Percentiles rank a stretch among this genome's conserved stretches.
Evolutionary conservation across 2,888 invertebrate species (phyloP).

Genomic region (Therioaphis trifolii): DNA sequence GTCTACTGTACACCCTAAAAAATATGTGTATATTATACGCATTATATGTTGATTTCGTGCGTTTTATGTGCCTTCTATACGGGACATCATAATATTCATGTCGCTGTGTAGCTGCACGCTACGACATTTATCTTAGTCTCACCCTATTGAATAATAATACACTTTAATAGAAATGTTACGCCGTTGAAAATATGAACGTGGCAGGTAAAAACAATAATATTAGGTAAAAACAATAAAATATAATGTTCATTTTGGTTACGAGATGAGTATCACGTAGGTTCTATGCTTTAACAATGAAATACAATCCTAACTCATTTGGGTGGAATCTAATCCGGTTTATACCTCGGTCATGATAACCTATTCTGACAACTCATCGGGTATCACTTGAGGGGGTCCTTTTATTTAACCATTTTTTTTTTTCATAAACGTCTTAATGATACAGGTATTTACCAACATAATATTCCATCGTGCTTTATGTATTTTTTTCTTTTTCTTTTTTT

Average conservation of each 20-base stretch:
- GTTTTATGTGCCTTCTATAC: too few species aligned
- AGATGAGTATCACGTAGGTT: neutral
- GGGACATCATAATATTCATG: slow-evolving; percentile 1
- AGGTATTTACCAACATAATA: neutral
- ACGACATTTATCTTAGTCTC: neutral
- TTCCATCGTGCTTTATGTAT: neutral
- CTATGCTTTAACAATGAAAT: slow-evolving; percentile 22
- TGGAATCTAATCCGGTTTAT: slow-evolving; percentile 45
- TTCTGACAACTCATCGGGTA: slow-evolving; percentile 47
- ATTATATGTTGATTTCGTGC: neutral
- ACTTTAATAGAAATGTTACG: slow-evolving; percentile 25
- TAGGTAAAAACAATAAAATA: slow-evolving; percentile 48
- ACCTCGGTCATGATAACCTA: slow-evolving; percentile 23
- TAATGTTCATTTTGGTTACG: slow-evolving; percentile 13
- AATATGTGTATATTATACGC: neutral
- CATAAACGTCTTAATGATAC: slow-evolving; percentile 21
- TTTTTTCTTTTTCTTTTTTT: neutral
- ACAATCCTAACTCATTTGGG: slow-evolving; percentile 38
- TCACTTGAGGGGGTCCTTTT: slow-evolving; percentile 37
- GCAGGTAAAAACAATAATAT: slow-evolving; percentile 30
- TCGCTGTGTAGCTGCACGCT: neutral
- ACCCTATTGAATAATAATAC: neutral
- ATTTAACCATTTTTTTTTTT: slow-evolving; percentile 5
- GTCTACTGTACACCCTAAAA: neutral
- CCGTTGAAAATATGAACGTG: neutral